phyloP scores from a whole-genome alignment of 2,888 invertebrate species.

The Acholoe squamosa region DNA sequence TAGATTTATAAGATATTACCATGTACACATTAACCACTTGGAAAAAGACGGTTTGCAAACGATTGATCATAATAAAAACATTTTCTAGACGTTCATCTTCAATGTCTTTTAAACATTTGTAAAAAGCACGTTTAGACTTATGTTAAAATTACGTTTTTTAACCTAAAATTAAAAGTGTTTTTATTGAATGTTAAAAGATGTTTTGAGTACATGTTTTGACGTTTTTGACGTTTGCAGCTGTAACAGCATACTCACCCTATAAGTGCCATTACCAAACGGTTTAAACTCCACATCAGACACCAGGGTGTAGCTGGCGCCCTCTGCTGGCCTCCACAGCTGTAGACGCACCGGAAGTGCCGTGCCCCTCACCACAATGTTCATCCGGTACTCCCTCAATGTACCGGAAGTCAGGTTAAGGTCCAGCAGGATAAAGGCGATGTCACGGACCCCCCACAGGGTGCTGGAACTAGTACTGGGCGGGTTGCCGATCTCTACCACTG shows the following conservation, averaged over 20 bases:
- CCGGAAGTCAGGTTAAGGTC: conserved; percentile 51
- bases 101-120: too few relatives aligned
- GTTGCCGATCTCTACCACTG: conserved; percentile 62
- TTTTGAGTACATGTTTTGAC: too few relatives aligned
- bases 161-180: too few relatives aligned
- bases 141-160: too few relatives aligned
- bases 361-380: background rate
- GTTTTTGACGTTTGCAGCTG: too few relatives aligned
- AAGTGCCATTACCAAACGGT: conserved; percentile 29
- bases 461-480: background rate
- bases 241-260: conserved; percentile 38
- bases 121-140: too few relatives aligned
- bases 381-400: conserved; percentile 52
- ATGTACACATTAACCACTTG: too few relatives aligned
- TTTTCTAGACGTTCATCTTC: too few relatives aligned
- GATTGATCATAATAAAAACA: background rate
- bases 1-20: too few relatives aligned
- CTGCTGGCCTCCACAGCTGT: conserved; percentile 34
- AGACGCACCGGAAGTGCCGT: conserved; percentile 21
- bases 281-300: conserved; percentile 41
- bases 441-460: conserved; percentile 33
- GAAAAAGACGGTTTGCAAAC: too few relatives aligned
- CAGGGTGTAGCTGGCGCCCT: background rate
- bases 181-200: too few relatives aligned
- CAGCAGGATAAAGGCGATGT: conserved; percentile 52